phyloP scores from a whole-genome alignment of 2,888 invertebrate genomes.

The Phlogophora meticulosa region DNA sequence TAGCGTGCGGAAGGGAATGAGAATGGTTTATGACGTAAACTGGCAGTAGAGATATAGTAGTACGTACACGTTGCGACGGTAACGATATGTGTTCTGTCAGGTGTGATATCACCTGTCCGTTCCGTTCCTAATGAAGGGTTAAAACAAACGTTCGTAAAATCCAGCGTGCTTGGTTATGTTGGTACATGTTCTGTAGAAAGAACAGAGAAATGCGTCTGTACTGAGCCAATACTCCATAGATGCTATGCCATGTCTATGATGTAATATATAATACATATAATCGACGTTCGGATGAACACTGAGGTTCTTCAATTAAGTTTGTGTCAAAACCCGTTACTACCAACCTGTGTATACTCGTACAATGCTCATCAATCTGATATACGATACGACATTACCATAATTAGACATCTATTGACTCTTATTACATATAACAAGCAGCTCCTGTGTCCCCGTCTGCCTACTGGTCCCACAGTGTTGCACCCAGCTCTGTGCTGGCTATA shows the following conservation, averaged over 20 bases:
- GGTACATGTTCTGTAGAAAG: background rate
- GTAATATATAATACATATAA: background rate
- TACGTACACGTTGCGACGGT: slow-evolving; percentile 20
- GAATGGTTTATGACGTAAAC: slow-evolving; percentile 62
- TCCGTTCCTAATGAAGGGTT: slow-evolving; percentile 58
- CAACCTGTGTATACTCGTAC: background rate
- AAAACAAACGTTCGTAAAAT: slow-evolving; percentile 34
- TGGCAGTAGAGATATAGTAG: slow-evolving; percentile 15
- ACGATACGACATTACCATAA: slow-evolving; percentile 36
- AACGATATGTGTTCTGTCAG: slow-evolving; percentile 57
- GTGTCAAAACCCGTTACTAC: slow-evolving; percentile 10
- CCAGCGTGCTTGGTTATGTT: slow-evolving; percentile 10
- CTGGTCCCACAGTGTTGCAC: slow-evolving; percentile 18
- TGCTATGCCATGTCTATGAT: too few species aligned
- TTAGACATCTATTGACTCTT: slow-evolving; percentile 29
- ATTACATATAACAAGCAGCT: slow-evolving; percentile 25
- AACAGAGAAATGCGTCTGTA: background rate
- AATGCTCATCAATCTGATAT: slow-evolving; percentile 27
- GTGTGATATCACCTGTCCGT: slow-evolving; percentile 61
- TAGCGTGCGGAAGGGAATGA: slow-evolving; percentile 66
- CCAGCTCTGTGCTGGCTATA: slow-evolving; percentile 14
- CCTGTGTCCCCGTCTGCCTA: slow-evolving; percentile 1
- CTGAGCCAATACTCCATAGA: too few species aligned
- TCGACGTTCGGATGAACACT: slow-evolving; percentile 2
- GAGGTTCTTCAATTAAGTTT: slow-evolving; percentile 9